Conservation (phyloP, 1,140 invertebrate species). For the Musca vetustissima region DNA sequence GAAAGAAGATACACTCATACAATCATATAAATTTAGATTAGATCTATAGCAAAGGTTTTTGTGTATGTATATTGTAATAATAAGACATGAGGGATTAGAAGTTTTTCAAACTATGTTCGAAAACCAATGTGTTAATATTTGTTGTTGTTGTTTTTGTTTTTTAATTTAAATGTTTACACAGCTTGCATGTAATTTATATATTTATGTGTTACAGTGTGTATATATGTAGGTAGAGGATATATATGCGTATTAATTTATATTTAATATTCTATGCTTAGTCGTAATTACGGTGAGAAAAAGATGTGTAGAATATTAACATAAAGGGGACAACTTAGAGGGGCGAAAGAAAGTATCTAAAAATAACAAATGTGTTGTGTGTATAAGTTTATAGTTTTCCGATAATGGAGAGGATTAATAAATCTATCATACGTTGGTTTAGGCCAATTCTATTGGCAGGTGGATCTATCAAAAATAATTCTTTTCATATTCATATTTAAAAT, state of each 20-base stretch:
- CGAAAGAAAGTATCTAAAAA: not conserved
- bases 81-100: not conserved
- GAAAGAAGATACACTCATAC: no score
- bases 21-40: not conserved
- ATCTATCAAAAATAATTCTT: not conserved
- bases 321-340: not conserved
- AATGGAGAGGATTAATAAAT: not conserved
- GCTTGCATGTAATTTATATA: not conserved
- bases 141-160: not conserved
- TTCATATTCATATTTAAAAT: not conserved
- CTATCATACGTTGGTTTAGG: not conserved
- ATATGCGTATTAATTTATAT: conserved; percentile 11
- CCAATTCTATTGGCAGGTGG: conserved; percentile 17
- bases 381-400: not conserved
- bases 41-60: not conserved
- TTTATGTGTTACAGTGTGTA: not conserved
- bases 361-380: not conserved
- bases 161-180: conserved; percentile 7
- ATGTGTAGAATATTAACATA: not conserved
- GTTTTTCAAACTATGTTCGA: not conserved
- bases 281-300: no score
- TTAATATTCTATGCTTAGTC: conserved; percentile 16
- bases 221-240: not conserved
- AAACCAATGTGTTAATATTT: not conserved
- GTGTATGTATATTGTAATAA: not conserved